Percentiles rank a stretch among this genome's conserved stretches.
These are phyloP conservation scores for Eurypyga helias DNA, from an alignment of 2,113 vertebrate genomes.

Conservation along the genomic window DNA sequence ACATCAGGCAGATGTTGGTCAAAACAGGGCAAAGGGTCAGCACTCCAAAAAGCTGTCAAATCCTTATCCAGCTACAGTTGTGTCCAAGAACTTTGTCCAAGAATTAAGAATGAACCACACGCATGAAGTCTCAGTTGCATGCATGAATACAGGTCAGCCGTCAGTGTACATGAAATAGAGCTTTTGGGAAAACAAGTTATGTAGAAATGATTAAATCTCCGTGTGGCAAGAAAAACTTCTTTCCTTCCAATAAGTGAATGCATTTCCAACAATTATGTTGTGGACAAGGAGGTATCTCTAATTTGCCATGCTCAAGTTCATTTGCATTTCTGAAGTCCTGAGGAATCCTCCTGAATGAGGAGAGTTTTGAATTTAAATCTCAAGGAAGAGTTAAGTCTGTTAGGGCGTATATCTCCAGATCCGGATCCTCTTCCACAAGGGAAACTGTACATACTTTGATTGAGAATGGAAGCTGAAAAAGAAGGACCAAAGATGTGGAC, in stretches of 20 bases:
- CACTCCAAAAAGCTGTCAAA: neutral
- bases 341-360: neutral
- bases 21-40: neutral
- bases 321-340: neutral
- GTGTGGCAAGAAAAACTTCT: neutral
- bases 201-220: accelerated
- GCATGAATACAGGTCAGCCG: neutral
- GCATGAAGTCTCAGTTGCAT: neutral
- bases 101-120: neutral
- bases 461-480: neutral
- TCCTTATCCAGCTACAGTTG: neutral
- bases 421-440: neutral
- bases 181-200: neutral
- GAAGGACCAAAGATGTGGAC: neutral
- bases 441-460: neutral
- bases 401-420: neutral
- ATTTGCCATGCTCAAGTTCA: neutral
- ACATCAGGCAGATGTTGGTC: neutral
- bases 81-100: neutral
- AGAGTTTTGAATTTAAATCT: neutral
- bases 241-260: neutral
- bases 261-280: neutral
- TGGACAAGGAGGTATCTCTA: neutral
- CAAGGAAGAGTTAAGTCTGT: neutral
- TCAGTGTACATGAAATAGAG: neutral